Base-by-base conservation (phyloP, 1,140 invertebrate genomes). In the Batillaria attramentaria region DNA sequence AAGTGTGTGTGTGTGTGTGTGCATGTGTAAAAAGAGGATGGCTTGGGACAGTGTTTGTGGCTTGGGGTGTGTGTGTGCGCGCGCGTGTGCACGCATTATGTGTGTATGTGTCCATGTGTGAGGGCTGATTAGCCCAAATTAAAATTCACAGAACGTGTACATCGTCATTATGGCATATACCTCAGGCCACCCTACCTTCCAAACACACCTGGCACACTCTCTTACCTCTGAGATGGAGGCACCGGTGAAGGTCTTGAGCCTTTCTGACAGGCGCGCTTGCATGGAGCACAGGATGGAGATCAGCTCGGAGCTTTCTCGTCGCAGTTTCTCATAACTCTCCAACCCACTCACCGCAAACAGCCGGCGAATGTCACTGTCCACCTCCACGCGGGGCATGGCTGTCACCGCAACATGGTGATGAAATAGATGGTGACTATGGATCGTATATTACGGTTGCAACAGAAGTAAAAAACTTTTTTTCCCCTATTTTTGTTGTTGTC, bases 291-390 rank as follows among this genome's bases (percentile, higher is more conserved):
- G 75, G 0, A 83, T 83, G 10, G 80, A 68, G 37, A 81, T 72
- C 50, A 79, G 73, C 66, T 89, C 86, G 33, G 72, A 76, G 31
- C 84, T 84, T 78, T 83, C 75, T 85, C 88, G 72, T 84, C 42
- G 80, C 76, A 89, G 70, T 57, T 87, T 85, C 78, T 89, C 88
- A 72, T 82, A 88, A 69, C 86, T 83, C 69, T 89, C 88, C 43
- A 89, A 72, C 57, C 85, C 84, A 28, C 88, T 84, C 16, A 89
- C 79, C 43, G 87, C 88, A 82, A 85, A 89, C 72, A 89, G 82
- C n/a, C 65, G 81, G 20, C 86, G 81, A 5, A 88, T 65, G 79
- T 89, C 87, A 35, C 87, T 84, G 54, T 84, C 82, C 0, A 87
- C 79, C 24, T 77, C 65, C 1, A 83, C 78, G n/a, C 72, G 79